Base-by-base conservation (phyloP, 2,113 vertebrate genomes). In the Polypterus bichir region DNA sequence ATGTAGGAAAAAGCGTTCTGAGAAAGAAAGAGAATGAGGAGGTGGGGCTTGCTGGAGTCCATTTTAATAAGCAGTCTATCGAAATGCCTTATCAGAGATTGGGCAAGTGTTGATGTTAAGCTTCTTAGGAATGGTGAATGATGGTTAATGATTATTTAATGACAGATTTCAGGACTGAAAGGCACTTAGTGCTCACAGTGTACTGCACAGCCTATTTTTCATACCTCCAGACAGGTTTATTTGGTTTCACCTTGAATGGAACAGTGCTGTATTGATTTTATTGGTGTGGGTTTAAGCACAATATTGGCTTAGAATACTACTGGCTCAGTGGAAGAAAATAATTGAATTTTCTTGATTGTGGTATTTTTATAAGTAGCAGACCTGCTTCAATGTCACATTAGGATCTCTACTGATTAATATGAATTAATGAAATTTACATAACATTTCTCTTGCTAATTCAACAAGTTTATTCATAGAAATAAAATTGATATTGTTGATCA, bases 141-240 rank as follows among this genome's bases (percentile, higher is more conserved):
- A 77, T 78, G 75, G 77, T 72, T 82, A 75, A 81, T 80, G 81
- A 76, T 79, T 81, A 72, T 78, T 78, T 85, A 77, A 81, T 79
- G 82, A 71, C 77, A 71, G 76, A 66, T 76, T 75, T 79, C 74
- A 66, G 73, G 70, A 70, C 77, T 70, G 76, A 76, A 73, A 79
- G 78, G 77, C 77, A 77, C 84, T 84, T 77, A 82, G 80, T 72
- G 66, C 79, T 80, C 70, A 66, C 71, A 57, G 74, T 73, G 73
- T 71, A 54, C 70, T 70, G 76, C 78, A 74, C 73, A 78, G 76
- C 74, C 79, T 68, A 71, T 81, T 81, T 74, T 75, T 86, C 81
- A 83, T 68, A 59, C 77, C 75, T 77, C 67, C 69, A 75, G 73
- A 82, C 83, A 79, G 79, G 73, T 83, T 84, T 79, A 77, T 79